phyloP scores from a whole-genome alignment of 2,888 invertebrate species.

The Unio delphinus region DNA sequence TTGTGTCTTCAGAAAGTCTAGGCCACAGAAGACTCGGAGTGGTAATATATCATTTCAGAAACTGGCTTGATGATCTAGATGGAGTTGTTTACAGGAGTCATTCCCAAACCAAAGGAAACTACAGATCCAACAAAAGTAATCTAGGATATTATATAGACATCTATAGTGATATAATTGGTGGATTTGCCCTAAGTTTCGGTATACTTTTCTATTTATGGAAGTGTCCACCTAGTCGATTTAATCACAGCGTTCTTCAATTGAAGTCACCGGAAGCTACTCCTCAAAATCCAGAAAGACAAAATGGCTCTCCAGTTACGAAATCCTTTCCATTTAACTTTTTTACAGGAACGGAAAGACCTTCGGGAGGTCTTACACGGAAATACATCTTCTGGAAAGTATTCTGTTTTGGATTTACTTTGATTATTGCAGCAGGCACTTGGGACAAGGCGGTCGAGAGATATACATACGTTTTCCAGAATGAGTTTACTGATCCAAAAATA shows the following conservation, averaged over 20 bases:
- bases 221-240: conserved; percentile 19
- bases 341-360: conserved; percentile 10
- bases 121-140: conserved; percentile 77
- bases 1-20: conserved; percentile 83
- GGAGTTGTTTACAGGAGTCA: conserved; percentile 87
- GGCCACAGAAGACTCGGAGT: conserved; percentile 82
- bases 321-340: conserved; percentile 12
- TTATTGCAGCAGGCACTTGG: conserved; percentile 49
- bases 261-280: conserved; percentile 8
- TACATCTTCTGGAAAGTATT: conserved; percentile 50
- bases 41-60: conserved; percentile 84
- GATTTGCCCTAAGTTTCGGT: conserved; percentile 72
- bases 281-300: conserved; percentile 20
- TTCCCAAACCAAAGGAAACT: conserved; percentile 33
- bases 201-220: conserved; percentile 43
- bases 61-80: conserved; percentile 88
- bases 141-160: conserved; percentile 88
- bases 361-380: conserved; percentile 34
- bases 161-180: conserved; percentile 84
- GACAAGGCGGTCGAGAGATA: conserved; percentile 42
- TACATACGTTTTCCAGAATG: conserved; percentile 27
- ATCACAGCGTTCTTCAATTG: background rate
- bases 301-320: conserved; percentile 21
- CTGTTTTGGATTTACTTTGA: conserved; percentile 46
- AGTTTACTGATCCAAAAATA: conserved; percentile 21